These are phyloP conservation scores for Melanotaenia pygmaea DNA, from an alignment of 2,797 vertebrate genomes.

Conservation along the genomic window DNA sequence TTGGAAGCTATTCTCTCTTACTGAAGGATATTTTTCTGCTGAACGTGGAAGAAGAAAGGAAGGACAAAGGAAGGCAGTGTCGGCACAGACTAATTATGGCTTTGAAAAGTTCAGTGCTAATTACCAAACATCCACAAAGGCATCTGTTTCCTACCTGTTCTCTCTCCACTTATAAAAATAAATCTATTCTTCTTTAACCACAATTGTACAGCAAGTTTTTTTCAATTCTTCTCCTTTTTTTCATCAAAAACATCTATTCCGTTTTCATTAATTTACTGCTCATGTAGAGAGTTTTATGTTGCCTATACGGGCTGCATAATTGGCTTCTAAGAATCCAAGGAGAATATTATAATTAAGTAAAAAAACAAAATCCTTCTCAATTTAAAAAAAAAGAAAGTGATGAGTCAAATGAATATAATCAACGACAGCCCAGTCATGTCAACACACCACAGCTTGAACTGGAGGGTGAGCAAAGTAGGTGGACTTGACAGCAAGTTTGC, in stretches of 20 bases:
- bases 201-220: constrained; percentile 10
- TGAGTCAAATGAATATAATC: constrained; percentile 49
- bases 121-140: constrained; percentile 44
- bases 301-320: constrained; percentile 3
- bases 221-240: constrained; percentile 11
- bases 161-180: constrained; percentile 31
- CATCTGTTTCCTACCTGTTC: constrained; percentile 29
- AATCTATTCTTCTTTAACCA: constrained; percentile 7
- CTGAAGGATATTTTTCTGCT: constrained; percentile 58
- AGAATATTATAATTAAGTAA: constrained; percentile 12
- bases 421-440: constrained; percentile 46
- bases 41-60: constrained; percentile 40
- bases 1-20: constrained; percentile 44
- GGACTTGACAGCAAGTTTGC: constrained; percentile 58
- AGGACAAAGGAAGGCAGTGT: constrained; percentile 22
- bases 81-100: constrained; percentile 57
- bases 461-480: constrained; percentile 36
- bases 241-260: constrained; percentile 5
- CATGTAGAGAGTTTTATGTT: not conserved
- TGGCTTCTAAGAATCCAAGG: constrained; percentile 10
- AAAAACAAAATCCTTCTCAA: constrained; percentile 9
- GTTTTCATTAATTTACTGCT: constrained; percentile 8
- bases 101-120: constrained; percentile 54
- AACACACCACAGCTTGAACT: constrained; percentile 28
- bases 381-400: constrained; percentile 33